Evolutionary conservation across 2,797 vertebrate species (phyloP).

Genomic region (Coendou prehensilis): DNA sequence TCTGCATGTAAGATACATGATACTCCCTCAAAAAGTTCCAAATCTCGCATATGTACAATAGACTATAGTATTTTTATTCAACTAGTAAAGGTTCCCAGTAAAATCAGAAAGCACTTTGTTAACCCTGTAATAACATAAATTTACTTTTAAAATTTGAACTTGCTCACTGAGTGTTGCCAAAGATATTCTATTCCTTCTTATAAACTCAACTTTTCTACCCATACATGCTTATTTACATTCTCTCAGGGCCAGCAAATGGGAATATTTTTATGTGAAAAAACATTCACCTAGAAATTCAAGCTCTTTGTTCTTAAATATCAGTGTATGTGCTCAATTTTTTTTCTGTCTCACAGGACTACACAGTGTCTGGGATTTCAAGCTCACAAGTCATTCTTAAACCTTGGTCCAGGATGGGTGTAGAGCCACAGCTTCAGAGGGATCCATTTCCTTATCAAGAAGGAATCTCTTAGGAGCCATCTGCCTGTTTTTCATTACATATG

Average conservation of each 20-base stretch:
- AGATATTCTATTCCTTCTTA: neutral
- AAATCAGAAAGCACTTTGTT: neutral
- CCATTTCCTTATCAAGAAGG: slow-evolving; percentile 14
- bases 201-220: neutral
- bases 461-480: slow-evolving; percentile 68
- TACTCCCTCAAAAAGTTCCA: neutral
- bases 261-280: neutral
- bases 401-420: neutral
- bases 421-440: slow-evolving; percentile 12
- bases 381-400: neutral
- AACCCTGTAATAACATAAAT: neutral
- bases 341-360: neutral
- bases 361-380: neutral
- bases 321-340: neutral
- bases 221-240: neutral
- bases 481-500: slow-evolving; percentile 66
- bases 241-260: neutral
- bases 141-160: neutral
- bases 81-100: neutral
- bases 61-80: neutral
- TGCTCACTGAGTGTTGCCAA: neutral
- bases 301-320: neutral
- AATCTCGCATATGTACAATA: neutral
- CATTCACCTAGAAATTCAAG: neutral
- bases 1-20: neutral